These are phyloP conservation scores for Digitonthophagus gazella DNA, from an alignment of 2,888 invertebrate species.

Conservation along the genomic window DNA sequence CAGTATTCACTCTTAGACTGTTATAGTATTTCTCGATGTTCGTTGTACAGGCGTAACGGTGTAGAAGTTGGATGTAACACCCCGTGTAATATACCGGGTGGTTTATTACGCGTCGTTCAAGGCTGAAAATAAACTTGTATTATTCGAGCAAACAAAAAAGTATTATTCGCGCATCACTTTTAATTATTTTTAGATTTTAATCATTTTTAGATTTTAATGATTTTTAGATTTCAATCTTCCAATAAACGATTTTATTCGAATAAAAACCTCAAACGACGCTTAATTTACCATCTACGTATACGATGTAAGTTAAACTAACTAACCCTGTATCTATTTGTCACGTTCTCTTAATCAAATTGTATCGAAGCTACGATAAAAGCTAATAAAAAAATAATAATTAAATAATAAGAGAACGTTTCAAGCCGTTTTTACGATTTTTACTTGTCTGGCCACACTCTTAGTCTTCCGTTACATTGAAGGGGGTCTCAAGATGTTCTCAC, in stretches of 20 bases:
- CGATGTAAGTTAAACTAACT: slow-evolving; percentile 33
- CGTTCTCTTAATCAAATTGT: neutral
- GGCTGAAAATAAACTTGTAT: neutral
- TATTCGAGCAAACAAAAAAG: too few species aligned
- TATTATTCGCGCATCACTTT: too few species aligned
- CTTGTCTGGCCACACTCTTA: slow-evolving; percentile 28
- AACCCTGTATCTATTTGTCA: neutral
- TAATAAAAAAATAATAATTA: neutral
- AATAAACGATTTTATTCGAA: slow-evolving; percentile 15
- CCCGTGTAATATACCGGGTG: neutral
- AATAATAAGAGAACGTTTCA: neutral
- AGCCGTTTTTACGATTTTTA: slow-evolving; percentile 33
- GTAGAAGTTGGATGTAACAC: slow-evolving; percentile 25
- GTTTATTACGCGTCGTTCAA: neutral
- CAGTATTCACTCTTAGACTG: slow-evolving; percentile 34
- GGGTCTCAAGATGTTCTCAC: too few species aligned
- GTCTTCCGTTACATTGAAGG: slow-evolving; percentile 36
- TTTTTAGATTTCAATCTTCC: slow-evolving; percentile 18
- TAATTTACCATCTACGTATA: slow-evolving; percentile 6
- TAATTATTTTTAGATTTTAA: neutral
- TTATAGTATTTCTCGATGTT: slow-evolving; percentile 39
- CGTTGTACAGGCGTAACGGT: slow-evolving; percentile 37
- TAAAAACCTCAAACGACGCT: neutral
- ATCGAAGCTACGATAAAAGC: neutral
- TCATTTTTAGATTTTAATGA: slow-evolving; percentile 11